phyloP scores from a whole-genome alignment of 2,888 invertebrate species.

The Ferrisia virgata region DNA sequence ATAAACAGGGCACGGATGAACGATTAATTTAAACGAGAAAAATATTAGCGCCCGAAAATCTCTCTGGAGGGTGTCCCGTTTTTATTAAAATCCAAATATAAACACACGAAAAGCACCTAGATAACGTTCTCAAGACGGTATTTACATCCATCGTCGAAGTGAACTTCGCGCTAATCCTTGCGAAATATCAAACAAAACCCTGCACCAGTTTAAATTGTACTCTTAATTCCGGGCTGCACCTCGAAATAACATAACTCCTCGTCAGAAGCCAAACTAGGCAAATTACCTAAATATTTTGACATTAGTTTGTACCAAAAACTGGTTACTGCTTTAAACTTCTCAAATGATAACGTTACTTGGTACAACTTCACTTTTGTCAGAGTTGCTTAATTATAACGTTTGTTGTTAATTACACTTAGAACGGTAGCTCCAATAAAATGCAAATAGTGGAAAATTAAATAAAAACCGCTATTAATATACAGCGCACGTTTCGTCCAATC shows the following conservation, averaged over 20 bases:
- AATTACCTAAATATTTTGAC: neutral
- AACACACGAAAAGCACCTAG: neutral
- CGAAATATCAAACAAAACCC: neutral
- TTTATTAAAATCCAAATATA: conserved; percentile 9
- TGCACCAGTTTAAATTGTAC: neutral
- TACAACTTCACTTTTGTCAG: neutral
- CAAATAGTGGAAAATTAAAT: conserved; percentile 19
- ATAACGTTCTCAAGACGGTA: neutral
- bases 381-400: conserved; percentile 8
- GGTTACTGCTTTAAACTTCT: neutral
- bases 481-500: neutral
- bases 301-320: neutral
- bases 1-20: neutral
- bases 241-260: neutral
- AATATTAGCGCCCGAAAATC: neutral
- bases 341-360: neutral
- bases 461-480: conserved; percentile 12
- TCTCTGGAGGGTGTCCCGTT: neutral
- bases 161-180: neutral
- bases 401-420: conserved; percentile 14
- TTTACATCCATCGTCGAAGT: neutral
- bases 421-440: neutral
- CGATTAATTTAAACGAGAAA: conserved; percentile 11
- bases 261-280: conserved; percentile 12
- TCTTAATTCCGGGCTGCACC: neutral